phyloP scores from a whole-genome alignment of 2,888 invertebrate species.

The Trichopoda pennipes region DNA sequence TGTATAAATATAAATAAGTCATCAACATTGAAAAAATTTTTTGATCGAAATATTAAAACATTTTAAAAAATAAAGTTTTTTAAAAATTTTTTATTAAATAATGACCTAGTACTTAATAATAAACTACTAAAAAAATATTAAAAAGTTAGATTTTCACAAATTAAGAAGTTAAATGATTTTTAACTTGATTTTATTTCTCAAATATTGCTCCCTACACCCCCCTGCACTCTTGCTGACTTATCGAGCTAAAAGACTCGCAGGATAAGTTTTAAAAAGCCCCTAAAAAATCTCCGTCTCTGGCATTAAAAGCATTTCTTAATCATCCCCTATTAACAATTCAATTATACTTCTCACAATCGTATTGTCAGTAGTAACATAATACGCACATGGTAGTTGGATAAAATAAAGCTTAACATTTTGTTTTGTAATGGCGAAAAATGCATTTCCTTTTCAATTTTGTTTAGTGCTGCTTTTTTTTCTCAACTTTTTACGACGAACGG shows the following conservation, averaged over 20 bases:
- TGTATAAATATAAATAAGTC: no score
- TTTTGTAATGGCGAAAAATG: constrained; percentile 69
- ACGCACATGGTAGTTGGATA: constrained; percentile 52
- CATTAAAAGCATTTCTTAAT: constrained; percentile 48
- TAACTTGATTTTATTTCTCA: no score
- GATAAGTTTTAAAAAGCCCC: background rate
- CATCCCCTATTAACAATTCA: constrained; percentile 65
- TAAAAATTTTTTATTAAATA: no score
- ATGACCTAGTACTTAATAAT: no score
- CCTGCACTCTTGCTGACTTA: no score
- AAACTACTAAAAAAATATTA: no score
- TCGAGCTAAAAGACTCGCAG: background rate
- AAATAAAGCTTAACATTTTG: constrained; percentile 54
- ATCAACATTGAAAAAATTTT: no score
- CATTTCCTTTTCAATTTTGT: constrained; percentile 68
- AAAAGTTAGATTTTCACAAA: no score
- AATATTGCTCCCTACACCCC: no score
- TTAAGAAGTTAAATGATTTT: no score
- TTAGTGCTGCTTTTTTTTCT: constrained; percentile 33
- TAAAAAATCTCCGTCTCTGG: constrained; percentile 37
- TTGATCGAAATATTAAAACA: no score
- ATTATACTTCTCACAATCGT: constrained; percentile 56
- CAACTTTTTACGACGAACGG: constrained; percentile 28
- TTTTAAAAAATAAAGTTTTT: no score
- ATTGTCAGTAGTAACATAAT: constrained; percentile 64